A percentile compares a stretch with the other conserved stretches of the same genome.
Conservation (phyloP, 2,113 vertebrate species). For the Hyla sarda region DNA sequence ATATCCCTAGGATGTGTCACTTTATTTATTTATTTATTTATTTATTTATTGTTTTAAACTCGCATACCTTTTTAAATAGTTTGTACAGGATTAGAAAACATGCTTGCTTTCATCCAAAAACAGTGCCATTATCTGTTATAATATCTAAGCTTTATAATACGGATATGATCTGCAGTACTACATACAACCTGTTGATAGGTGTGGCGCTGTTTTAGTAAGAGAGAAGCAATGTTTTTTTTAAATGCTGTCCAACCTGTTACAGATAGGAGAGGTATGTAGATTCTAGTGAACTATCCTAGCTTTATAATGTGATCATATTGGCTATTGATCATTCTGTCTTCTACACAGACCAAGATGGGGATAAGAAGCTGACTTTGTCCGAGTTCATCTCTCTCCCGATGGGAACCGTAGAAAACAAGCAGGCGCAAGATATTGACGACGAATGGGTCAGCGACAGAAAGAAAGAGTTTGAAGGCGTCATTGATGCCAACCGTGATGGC, state of each 20-base stretch:
- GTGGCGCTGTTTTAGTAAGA: too few species aligned
- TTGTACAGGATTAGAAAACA: too few species aligned
- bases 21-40: too few species aligned
- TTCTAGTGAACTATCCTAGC: neutral
- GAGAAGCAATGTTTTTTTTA: too few species aligned
- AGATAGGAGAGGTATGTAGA: neutral
- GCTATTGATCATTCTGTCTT: neutral
- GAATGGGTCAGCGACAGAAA: constrained; percentile 92
- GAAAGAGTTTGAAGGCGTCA: constrained; percentile 93
- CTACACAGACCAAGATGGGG: constrained; percentile 85
- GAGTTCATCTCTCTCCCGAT: constrained; percentile 94
- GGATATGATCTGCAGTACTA: too few species aligned
- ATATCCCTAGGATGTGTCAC: too few species aligned
- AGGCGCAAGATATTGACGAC: constrained; percentile 92
- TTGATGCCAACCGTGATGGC: constrained; percentile 82
- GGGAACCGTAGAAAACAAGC: constrained; percentile 94
- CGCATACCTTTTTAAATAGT: too few species aligned
- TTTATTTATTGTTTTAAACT: too few species aligned
- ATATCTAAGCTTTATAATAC: too few species aligned
- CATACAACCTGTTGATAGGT: too few species aligned
- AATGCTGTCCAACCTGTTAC: neutral
- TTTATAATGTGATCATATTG: neutral
- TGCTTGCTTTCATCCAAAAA: too few species aligned
- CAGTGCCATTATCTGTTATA: too few species aligned
- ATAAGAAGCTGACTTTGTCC: constrained; percentile 87